Conservation (phyloP, 2,113 vertebrate genomes). For the Panthera leo region DNA sequence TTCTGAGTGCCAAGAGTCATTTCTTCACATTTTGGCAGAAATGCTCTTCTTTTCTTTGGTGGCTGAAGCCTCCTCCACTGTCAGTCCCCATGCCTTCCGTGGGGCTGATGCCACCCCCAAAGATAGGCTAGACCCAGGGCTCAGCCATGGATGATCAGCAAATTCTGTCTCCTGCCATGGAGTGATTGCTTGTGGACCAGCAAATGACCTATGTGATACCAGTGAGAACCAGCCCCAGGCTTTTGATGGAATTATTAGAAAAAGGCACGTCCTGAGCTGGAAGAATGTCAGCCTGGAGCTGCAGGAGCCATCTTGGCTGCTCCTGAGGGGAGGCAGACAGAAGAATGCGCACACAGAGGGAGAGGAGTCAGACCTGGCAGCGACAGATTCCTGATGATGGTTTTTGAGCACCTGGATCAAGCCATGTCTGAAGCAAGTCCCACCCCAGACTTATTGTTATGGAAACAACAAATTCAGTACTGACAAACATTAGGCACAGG, state of each 20-base stretch:
- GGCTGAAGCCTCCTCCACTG: background rate
- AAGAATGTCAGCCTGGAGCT: background rate
- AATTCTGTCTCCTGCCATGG: background rate
- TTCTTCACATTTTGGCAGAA: conserved; percentile 30
- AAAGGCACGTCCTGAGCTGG: background rate
- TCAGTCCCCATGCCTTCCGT: background rate
- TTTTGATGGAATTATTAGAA: background rate
- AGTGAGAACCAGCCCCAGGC: background rate
- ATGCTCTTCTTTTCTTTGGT: background rate
- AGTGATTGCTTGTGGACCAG: background rate
- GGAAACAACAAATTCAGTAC: background rate
- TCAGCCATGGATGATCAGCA: background rate
- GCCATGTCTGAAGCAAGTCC: background rate
- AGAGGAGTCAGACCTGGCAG: background rate
- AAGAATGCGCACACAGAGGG: background rate
- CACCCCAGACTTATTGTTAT: background rate
- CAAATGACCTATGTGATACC: background rate
- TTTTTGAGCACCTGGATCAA: background rate
- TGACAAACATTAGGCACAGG: no score
- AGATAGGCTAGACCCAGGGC: background rate
- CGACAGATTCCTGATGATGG: background rate
- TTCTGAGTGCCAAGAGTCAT: background rate
- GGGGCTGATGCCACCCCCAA: background rate
- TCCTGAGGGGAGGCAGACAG: background rate
- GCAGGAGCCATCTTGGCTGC: background rate